Evolutionary conservation across 1,140 invertebrate species (phyloP).

Genomic region (Hyles euphorbiae): DNA sequence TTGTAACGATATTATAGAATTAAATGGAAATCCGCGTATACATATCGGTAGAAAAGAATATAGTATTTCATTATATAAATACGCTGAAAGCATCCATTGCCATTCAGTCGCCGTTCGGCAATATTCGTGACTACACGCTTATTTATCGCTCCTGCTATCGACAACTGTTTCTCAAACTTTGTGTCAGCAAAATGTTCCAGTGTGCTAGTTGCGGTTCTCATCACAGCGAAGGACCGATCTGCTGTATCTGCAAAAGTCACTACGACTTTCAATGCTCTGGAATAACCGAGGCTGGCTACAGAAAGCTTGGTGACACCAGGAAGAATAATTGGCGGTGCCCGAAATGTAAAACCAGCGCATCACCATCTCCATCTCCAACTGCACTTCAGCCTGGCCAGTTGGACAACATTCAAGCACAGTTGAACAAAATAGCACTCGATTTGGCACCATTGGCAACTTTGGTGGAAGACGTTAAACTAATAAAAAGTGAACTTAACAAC

Average conservation of each 20-base stretch:
- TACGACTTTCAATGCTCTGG: constrained; percentile 24
- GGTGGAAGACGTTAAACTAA: constrained; percentile 23
- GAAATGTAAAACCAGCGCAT: constrained; percentile 15
- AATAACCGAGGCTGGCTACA: constrained; percentile 19
- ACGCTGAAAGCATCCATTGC: no score
- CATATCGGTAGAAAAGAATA: no score
- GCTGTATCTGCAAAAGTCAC: constrained; percentile 17
- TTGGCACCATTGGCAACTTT: constrained; percentile 22
- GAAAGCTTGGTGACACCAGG: constrained; percentile 18
- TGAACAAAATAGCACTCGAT: constrained; percentile 13
- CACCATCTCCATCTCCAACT: constrained; percentile 1
- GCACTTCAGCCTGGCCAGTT: constrained; percentile 1
- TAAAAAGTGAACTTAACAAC: constrained; percentile 18
- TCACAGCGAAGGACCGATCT: constrained; percentile 15
- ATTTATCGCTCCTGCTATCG: no score
- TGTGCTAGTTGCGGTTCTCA: constrained; percentile 15
- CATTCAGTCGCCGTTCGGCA: no score
- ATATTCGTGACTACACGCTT: no score
- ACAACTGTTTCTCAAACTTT: no score
- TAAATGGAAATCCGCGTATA: no score
- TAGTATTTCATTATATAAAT: no score
- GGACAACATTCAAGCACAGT: constrained; percentile 18
- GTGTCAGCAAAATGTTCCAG: constrained; percentile 9
- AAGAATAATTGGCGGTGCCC: constrained; percentile 18
- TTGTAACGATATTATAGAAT: no score